Conservation (phyloP, 2,113 vertebrate species). For the Xenopus borealis region DNA sequence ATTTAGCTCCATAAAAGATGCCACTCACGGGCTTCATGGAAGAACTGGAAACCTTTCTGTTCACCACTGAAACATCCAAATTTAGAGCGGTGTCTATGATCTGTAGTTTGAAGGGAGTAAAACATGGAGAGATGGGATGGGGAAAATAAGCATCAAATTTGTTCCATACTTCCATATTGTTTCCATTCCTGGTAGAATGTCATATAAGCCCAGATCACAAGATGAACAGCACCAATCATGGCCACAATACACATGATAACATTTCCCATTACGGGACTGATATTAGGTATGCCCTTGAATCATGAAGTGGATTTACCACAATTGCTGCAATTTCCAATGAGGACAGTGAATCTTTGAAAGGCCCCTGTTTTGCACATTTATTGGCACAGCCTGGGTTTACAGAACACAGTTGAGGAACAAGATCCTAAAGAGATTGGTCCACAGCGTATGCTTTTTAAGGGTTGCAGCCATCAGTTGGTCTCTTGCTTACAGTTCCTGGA, state of each 20-base stretch:
- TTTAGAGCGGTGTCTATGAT: not conserved
- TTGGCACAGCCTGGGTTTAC: not conserved
- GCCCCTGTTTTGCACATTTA: not conserved
- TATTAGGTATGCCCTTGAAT: slow-evolving; percentile 1
- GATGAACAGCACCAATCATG: not conserved
- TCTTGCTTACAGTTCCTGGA: slow-evolving; percentile 55
- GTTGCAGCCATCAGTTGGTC: slow-evolving; percentile 72
- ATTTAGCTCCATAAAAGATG: slow-evolving; percentile 55
- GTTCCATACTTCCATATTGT: not conserved
- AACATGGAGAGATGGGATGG: not conserved
- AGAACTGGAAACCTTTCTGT: slow-evolving; percentile 54
- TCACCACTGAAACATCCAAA: slow-evolving; percentile 49
- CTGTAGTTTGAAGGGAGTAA: not conserved
- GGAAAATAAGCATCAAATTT: not conserved
- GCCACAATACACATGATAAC: not conserved
- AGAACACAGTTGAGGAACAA: not conserved
- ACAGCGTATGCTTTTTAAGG: slow-evolving; percentile 44
- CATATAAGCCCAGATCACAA: not conserved
- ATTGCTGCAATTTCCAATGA: no score
- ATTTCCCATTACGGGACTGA: slow-evolving; percentile 16
- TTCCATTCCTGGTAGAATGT: not conserved
- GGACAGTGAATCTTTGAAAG: no score
- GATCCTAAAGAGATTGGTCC: not conserved
- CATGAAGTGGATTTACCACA: not conserved
- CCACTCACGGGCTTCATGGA: slow-evolving; percentile 52